Evolutionary conservation across 2,797 vertebrate genomes (phyloP).

Genomic region (Spinibarbus caldwelli): DNA sequence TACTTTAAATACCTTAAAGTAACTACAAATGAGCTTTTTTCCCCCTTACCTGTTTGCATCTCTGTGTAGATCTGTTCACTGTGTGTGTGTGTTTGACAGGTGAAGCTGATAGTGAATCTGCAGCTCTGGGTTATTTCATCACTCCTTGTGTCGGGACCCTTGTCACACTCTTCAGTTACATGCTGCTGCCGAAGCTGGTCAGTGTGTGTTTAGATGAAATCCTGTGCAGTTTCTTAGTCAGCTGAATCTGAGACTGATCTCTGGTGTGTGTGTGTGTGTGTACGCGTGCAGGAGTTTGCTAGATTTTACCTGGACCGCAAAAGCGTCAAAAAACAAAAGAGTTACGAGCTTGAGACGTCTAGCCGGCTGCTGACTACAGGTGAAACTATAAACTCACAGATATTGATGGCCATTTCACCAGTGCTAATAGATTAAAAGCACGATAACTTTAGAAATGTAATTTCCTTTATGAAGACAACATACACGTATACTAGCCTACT

Average conservation of each 20-base stretch:
- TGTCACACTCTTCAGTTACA: slow-evolving; percentile 82
- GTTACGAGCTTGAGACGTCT: slow-evolving; percentile 75
- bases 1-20: too few relatives aligned
- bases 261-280: not conserved
- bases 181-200: slow-evolving; percentile 83
- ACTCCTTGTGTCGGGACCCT: slow-evolving; percentile 87
- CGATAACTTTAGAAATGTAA: not conserved
- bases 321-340: slow-evolving; percentile 57
- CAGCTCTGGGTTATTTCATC: slow-evolving; percentile 88
- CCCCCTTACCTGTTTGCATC: too few relatives aligned
- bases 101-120: slow-evolving; percentile 70
- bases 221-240: not conserved
- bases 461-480: not conserved
- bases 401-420: not conserved
- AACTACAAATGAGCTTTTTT: too few relatives aligned
- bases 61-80: not conserved
- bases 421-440: not conserved
- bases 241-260: not conserved
- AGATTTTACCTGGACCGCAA: slow-evolving; percentile 73
- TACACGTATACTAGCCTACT: not conserved
- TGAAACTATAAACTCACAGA: slow-evolving; percentile 46
- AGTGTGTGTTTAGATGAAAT: slow-evolving; percentile 54
- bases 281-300: slow-evolving; percentile 79
- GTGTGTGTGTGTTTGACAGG: slow-evolving; percentile 68
- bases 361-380: slow-evolving; percentile 76